These are phyloP conservation scores for Heterodera filipjevi DNA, from an alignment of 2,888 invertebrate genomes.

Conservation along the genomic window DNA sequence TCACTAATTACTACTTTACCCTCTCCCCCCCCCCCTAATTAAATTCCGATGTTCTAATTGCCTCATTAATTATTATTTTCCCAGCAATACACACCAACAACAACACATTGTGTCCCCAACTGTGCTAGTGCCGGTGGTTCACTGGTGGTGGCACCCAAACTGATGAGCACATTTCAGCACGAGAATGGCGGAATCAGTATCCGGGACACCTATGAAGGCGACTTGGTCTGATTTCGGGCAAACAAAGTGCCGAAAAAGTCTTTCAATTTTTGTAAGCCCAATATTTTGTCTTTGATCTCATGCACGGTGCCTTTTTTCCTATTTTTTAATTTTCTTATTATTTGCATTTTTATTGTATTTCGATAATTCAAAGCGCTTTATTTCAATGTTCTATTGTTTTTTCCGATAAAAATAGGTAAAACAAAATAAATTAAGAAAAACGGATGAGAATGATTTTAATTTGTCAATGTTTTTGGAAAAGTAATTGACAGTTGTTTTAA, in stretches of 20 bases:
- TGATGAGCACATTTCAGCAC: slow-evolving; percentile 28
- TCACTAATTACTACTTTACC: too few species aligned
- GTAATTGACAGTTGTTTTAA: too few species aligned
- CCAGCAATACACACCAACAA: too few species aligned
- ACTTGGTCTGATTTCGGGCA: neutral
- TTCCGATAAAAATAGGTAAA: neutral
- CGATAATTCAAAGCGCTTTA: neutral
- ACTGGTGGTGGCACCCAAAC: neutral
- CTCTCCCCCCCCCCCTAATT: neutral
- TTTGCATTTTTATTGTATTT: neutral
- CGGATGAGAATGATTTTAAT: too few species aligned
- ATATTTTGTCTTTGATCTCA: slow-evolving; percentile 3
- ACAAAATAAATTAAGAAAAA: neutral
- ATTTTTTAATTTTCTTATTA: neutral
- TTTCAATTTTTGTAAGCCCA: neutral
- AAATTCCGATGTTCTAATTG: too few species aligned
- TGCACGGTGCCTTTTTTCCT: neutral
- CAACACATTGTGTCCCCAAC: neutral
- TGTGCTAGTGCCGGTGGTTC: neutral
- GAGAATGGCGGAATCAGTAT: slow-evolving; percentile 15
- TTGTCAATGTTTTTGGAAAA: too few species aligned
- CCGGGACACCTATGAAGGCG: slow-evolving; percentile 11
- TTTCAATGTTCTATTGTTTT: neutral
- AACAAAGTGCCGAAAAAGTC: neutral
- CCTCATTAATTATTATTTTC: neutral